Base-by-base conservation (phyloP, 2,888 invertebrate genomes). In the Tachina grossa region DNA sequence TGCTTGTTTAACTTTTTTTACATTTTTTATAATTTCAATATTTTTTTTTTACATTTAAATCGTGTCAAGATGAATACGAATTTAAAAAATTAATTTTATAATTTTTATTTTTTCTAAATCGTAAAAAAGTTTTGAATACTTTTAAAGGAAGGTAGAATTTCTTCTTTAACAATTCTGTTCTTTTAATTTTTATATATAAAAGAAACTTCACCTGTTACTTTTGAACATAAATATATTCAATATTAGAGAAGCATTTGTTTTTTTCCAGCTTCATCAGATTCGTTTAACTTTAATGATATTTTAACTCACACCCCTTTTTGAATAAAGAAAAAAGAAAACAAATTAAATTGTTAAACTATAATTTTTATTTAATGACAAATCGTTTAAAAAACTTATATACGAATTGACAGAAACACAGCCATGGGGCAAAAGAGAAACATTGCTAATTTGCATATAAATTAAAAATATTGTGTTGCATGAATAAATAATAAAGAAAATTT, bases 381-480 rank as follows among this genome's bases (percentile, higher is more conserved):
- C 63, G 75, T 59, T 79, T 71, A 72, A 61, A 65, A 77, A 31
- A 57, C 31, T 31, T 6, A 31, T 71, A 47, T 51, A 65, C 8
- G 72, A 22, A 61, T 61, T 59, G 51, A 76, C 39, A 72, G 59
- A 63, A 63, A 47, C 1, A n/a, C 57, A 66, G n/a, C 19, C 16
- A 49, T 41, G 9, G 2, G 43, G 14, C 39, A 41, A 16, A 43
- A 74, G 41, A 19, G 49, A 11, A 82, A 72, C 59, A 39, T 49
- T 16, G 41, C 80, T 80, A 81, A 85, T 85, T 85, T 85, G 78
- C 85, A 85, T 85, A 74, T 85, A 81, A 85, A 85, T 85, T 82
- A 78, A 85, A 84, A 85, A 81, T 41, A 49, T 55, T 77, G 55
- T 69, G 55, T 74, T 71, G 14, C 9, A 47, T 53, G 47, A 45